Base-by-base conservation (phyloP, 1,140 invertebrate genomes). In the Agrilus planipennis region DNA sequence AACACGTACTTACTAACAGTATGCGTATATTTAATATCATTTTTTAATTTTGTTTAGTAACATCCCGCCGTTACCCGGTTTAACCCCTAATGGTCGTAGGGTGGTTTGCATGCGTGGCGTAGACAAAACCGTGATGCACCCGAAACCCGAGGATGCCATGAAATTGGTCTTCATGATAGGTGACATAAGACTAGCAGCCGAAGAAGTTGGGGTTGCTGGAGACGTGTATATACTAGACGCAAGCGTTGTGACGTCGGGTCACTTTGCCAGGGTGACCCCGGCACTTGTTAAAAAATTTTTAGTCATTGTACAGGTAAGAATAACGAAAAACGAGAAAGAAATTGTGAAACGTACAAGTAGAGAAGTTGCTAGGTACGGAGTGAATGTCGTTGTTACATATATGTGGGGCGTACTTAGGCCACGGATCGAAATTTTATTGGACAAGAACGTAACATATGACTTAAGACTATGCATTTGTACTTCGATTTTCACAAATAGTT, bases 91-190 rank as follows among this genome's bases (percentile, higher is more conserved):
- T 43, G 84, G 84, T 3, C 73, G 80, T 41, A 71, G 84, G 44
- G 82, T 88, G 1, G 73, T 81, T 3, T 62, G 85, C 16, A 75
- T 85, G 63, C 63, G 79, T 40, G 80, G 75, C 49, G 60, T 71
- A 7, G 67, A 73, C 37, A 73, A 73, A 48, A 68, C 76, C 42
- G 50, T 71, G 3, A 67, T 70, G 21, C 69, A 72, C 0, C 69
- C 70, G 2, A 71, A 72, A 35, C 64, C 77, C 4, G 52, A 73
- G 3, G 82, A 86, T 37, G 70, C 70, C n/a, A 74, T 85, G 69
- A 88, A 88, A 58, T 59, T 84, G 2, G 76, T 81, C 0, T 58
- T 86, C 1, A 88, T 87, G 84, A 79, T 86, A 20, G 84, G 83
- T 1, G 84, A 88, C 49, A 64, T 86, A 2, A 70, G 84, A n/a